phyloP scores from a whole-genome alignment of 2,113 vertebrate genomes.

The Triplophysa rosa region DNA sequence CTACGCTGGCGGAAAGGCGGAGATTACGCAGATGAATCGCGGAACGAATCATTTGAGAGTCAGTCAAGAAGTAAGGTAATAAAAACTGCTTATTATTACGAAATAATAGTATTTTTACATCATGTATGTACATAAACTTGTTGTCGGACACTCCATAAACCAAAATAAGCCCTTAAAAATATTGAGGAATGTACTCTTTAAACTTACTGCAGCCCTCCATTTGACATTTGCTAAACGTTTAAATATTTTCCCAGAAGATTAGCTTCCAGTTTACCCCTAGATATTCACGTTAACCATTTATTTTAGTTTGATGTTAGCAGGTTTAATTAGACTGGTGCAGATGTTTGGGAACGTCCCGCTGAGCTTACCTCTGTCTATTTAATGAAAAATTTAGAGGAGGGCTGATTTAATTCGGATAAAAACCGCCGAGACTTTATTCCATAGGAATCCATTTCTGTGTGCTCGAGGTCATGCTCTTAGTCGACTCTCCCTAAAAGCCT shows the following conservation, averaged over 20 bases:
- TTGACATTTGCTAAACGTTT: constrained; percentile 5
- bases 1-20: too few relatives aligned
- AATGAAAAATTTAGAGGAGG: constrained; percentile 7
- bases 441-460: not conserved
- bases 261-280: constrained; percentile 1
- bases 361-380: constrained; percentile 7
- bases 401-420: constrained; percentile 17
- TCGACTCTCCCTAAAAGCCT: not conserved
- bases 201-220: not conserved
- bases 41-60: too few relatives aligned
- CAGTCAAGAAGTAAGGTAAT: too few relatives aligned
- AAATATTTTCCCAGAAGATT: not conserved
- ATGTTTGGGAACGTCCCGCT: constrained; percentile 13
- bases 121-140: too few relatives aligned
- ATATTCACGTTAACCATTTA: constrained; percentile 1
- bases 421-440: not conserved
- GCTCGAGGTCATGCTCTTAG: not conserved
- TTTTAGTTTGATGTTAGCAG: constrained; percentile 15
- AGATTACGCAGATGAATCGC: too few relatives aligned
- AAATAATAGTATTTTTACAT: too few relatives aligned
- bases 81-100: too few relatives aligned
- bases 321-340: constrained; percentile 25
- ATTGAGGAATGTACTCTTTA: too few relatives aligned
- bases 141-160: too few relatives aligned
- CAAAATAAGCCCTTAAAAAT: too few relatives aligned